Base-by-base conservation (phyloP, 2,888 invertebrate species). In the Trichopoda pennipes region DNA sequence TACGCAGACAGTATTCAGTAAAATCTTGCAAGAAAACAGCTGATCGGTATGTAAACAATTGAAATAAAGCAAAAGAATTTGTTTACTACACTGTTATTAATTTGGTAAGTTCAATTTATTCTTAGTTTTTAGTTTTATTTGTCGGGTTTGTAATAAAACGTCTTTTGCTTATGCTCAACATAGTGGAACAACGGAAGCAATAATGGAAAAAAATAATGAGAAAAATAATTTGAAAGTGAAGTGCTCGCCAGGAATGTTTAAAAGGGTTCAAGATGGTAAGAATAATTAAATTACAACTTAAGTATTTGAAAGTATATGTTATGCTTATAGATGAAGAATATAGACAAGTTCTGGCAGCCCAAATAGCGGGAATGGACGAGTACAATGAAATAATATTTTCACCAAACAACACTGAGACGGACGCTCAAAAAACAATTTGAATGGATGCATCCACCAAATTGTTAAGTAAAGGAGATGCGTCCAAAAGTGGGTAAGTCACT, bases 91-190 rank as follows among this genome's bases (percentile, higher is more conserved):
- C 51, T 51, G 51, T 51, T 58, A 58, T 58, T 58, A 58, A 56
- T 56, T 56, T 56, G 32, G 28, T 56, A 56, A 56, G 56, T 56
- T 56, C 28, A 56, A 56, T 56, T 32, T 58, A 32, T 58, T 58
- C 56, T 58, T n/a, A 58, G 56, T 58, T 58, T 58, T 58, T n/a
- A 58, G 56, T 58, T 58, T 32, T 58, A 58, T 58, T 58, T 58
- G 32, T 35, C 32, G 56, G n/a, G 56, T 51, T 51, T 51, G 21
- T 51, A 21, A 51, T 51, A 21, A 51, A 51, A 51, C 21, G 21
- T 21, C 21, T 51, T 21, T 51, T 51, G 21, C 21, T 51, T 51
- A 51, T 12, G 51, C 51, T 12, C 2, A 61, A 42, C 47, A 61
- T 61, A 61, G 61, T 42, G 61, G n/a, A n/a, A n/a, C n/a, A n/a